These are phyloP conservation scores for Drosophila nr. perissopoda DNA, from an alignment of 2,888 invertebrate genomes.

Conservation along the genomic window DNA sequence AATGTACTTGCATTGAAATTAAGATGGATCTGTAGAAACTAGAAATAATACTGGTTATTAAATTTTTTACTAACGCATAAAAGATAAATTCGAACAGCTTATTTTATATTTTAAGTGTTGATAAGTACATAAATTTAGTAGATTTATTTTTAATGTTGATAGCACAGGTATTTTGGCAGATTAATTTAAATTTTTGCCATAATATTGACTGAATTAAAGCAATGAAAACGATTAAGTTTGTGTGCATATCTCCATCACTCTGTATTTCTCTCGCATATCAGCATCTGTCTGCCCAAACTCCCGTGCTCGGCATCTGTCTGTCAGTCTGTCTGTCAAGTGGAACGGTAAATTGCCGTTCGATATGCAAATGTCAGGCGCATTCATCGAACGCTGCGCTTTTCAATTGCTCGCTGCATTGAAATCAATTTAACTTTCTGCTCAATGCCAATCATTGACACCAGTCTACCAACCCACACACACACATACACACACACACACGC, in stretches of 20 bases:
- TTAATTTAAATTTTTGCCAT: background rate
- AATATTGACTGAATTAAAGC: slow-evolving; percentile 20
- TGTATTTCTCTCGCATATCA: background rate
- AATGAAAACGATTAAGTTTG: slow-evolving; percentile 12
- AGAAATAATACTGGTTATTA: background rate
- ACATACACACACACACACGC: background rate
- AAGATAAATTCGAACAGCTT: background rate
- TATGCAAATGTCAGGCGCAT: slow-evolving; percentile 77
- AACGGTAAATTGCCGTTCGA: slow-evolving; percentile 77
- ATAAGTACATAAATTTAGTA: background rate
- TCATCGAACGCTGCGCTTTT: slow-evolving; percentile 75
- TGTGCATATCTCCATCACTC: background rate
- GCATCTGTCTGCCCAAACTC: background rate
- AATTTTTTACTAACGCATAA: background rate
- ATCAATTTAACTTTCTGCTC: slow-evolving; percentile 80
- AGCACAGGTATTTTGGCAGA: too few species aligned
- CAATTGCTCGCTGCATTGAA: slow-evolving; percentile 75
- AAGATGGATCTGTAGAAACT: too few species aligned
- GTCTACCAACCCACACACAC: slow-evolving; percentile 42
- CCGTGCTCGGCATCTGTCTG: slow-evolving; percentile 5
- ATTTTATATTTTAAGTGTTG: background rate
- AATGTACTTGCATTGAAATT: background rate
- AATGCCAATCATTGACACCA: slow-evolving; percentile 78
- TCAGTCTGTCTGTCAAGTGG: slow-evolving; percentile 61
- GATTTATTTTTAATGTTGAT: background rate